These are phyloP conservation scores for Troilus luridus DNA, from an alignment of 2,888 invertebrate genomes.

Conservation along the genomic window DNA sequence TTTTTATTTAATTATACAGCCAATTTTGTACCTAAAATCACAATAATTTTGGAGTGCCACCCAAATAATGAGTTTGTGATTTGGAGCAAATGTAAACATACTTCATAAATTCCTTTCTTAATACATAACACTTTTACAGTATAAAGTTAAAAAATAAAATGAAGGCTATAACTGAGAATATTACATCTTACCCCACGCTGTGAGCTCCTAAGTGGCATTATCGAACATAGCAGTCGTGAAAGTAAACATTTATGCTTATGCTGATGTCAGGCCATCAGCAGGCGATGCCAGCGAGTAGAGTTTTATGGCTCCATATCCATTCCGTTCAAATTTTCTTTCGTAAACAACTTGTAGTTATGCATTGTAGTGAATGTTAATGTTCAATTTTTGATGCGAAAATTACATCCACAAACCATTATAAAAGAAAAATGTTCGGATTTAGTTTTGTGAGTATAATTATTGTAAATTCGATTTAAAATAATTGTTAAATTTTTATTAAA, in stretches of 20 bases:
- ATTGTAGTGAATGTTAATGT: neutral
- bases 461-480: no score
- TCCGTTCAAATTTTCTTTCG: neutral
- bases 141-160: neutral
- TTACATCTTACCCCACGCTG: neutral
- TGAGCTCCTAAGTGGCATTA: slow-evolving; percentile 2
- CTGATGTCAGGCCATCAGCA: neutral
- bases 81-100: no score
- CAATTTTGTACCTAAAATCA: no score
- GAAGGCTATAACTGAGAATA: neutral
- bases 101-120: no score
- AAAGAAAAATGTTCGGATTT: no score
- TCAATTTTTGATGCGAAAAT: neutral
- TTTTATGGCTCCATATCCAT: neutral
- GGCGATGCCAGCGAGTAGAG: neutral
- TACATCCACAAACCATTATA: neutral
- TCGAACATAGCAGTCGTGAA: neutral
- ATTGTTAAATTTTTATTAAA: no score
- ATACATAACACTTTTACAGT: no score
- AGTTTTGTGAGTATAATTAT: no score
- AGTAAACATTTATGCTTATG: slow-evolving; percentile 28
- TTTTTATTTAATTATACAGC: no score
- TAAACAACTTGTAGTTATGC: neutral
- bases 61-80: no score
- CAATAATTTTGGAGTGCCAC: no score